Percentiles rank a stretch among this genome's conserved stretches.
These are phyloP conservation scores for Episyrphus balteatus DNA, from an alignment of 1,140 invertebrate species.

Conservation along the genomic window DNA sequence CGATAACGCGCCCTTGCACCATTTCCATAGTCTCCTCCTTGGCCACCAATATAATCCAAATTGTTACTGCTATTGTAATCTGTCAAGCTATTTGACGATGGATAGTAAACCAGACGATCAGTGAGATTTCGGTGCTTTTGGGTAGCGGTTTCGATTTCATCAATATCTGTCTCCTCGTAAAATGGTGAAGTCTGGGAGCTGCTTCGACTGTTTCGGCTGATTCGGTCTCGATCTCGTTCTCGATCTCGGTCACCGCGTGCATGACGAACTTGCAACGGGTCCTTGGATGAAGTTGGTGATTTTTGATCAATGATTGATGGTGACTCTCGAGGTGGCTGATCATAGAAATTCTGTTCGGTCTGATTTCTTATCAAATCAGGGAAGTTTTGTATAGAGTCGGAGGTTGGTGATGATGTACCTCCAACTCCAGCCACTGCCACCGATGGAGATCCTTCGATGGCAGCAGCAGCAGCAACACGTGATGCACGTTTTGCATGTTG, in stretches of 20 bases:
- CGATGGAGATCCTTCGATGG: neutral
- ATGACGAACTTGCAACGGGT: neutral
- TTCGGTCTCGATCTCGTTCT: too few relatives aligned
- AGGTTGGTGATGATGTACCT: neutral
- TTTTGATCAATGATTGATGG: neutral
- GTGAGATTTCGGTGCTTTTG: slow-evolving; percentile 16
- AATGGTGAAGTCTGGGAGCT: neutral
- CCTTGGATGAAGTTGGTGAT: neutral
- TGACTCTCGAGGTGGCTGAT: neutral
- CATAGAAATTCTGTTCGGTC: neutral
- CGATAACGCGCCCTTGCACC: neutral
- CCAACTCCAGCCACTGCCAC: neutral
- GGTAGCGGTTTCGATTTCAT: slow-evolving; percentile 8
- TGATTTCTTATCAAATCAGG: neutral
- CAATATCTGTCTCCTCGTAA: slow-evolving; percentile 11
- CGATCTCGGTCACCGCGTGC: neutral
- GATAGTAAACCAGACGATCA: slow-evolving; percentile 29
- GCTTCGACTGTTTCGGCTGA: neutral
- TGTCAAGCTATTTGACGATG: slow-evolving; percentile 18
- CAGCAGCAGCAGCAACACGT: too few relatives aligned
- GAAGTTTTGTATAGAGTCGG: neutral
- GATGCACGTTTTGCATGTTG: neutral
- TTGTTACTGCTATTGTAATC: slow-evolving; percentile 23
- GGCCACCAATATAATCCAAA: slow-evolving; percentile 14
- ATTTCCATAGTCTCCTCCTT: neutral